Evolutionary conservation across 35 echinoderm and acorn worm species (phyloP).

Genomic region (Eucidaris tribuloides): DNA sequence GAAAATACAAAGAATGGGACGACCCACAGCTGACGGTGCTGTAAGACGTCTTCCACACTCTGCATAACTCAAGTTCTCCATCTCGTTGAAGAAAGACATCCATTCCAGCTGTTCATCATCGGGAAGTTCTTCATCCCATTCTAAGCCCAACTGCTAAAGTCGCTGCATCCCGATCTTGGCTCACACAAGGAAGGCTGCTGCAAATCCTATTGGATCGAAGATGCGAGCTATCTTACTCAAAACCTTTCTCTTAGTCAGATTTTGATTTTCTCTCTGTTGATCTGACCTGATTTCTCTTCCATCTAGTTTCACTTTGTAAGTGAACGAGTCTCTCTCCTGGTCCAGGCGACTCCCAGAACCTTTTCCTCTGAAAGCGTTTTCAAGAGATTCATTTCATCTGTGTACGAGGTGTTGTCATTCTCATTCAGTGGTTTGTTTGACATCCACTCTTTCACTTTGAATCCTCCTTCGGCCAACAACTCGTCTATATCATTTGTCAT

Average conservation of each 20-base stretch:
- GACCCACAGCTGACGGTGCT: neutral
- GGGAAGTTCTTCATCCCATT: constrained; percentile 48
- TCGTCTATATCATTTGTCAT: constrained; percentile 41
- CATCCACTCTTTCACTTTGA: constrained; percentile 55
- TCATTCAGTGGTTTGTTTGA: constrained; percentile 29
- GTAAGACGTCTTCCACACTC: constrained; percentile 35
- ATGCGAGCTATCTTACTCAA: constrained; percentile 53
- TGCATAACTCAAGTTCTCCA: constrained; percentile 35
- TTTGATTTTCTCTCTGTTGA: constrained; percentile 1
- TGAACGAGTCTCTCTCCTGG: constrained; percentile 16
- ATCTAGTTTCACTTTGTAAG: constrained; percentile 34
- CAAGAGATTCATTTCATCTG: constrained; percentile 1
- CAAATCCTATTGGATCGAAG: constrained; percentile 86
- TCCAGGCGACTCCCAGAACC: constrained; percentile 48
- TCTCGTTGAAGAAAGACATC: constrained; percentile 49
- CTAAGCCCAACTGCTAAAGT: constrained; percentile 54
- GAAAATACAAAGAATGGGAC: constrained; percentile 49
- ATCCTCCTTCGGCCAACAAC: constrained; percentile 49
- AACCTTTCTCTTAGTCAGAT: constrained; percentile 54
- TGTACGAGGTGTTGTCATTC: neutral
- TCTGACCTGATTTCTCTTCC: neutral
- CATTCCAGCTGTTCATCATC: neutral
- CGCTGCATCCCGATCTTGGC: constrained; percentile 72
- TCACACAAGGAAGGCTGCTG: constrained; percentile 49
- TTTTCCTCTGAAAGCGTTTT: constrained; percentile 38